phyloP scores from a whole-genome alignment of 35 echinoderm and acorn worm genomes.

The Amphiura filiformis region DNA sequence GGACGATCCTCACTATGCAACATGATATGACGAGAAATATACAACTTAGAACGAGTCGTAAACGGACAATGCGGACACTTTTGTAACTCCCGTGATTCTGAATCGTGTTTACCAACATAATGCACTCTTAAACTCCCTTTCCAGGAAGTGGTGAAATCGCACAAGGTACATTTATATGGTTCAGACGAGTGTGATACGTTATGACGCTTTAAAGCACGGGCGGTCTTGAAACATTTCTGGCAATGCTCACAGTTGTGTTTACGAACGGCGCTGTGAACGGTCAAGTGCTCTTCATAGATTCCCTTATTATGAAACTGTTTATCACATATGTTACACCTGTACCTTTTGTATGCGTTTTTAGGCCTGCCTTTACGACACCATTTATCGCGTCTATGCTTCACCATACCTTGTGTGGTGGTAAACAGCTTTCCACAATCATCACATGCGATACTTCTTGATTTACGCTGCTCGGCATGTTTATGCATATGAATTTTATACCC shows the following conservation, averaged over 20 bases:
- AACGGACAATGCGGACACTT: constrained; percentile 9
- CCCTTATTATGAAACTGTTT: constrained; percentile 9
- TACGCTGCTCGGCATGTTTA: background rate
- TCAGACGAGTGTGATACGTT: background rate
- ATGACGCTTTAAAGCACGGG: background rate
- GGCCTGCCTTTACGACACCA: background rate
- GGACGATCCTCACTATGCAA: constrained; percentile 1
- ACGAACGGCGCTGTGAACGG: constrained; percentile 18
- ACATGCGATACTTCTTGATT: background rate
- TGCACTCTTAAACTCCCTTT: constrained; percentile 24
- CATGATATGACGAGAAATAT: constrained; percentile 11
- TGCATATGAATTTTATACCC: constrained; percentile 6
- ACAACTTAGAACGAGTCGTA: constrained; percentile 2
- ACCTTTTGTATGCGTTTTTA: constrained; percentile 1
- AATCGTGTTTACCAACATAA: constrained; percentile 4
- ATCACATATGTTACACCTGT: background rate
- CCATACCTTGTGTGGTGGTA: background rate
- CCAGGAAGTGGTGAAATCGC: constrained; percentile 25
- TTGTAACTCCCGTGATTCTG: background rate
- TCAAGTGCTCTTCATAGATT: background rate
- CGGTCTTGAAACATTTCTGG: constrained; percentile 19
- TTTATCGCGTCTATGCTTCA: background rate
- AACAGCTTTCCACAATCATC: background rate
- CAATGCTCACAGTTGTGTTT: constrained; percentile 18
- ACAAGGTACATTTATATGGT: background rate